These are phyloP conservation scores for Chrysaora quinquecirrha DNA, from an alignment of 30 jellyfish, hydroid and myxozoan genomes.

Conservation along the genomic window DNA sequence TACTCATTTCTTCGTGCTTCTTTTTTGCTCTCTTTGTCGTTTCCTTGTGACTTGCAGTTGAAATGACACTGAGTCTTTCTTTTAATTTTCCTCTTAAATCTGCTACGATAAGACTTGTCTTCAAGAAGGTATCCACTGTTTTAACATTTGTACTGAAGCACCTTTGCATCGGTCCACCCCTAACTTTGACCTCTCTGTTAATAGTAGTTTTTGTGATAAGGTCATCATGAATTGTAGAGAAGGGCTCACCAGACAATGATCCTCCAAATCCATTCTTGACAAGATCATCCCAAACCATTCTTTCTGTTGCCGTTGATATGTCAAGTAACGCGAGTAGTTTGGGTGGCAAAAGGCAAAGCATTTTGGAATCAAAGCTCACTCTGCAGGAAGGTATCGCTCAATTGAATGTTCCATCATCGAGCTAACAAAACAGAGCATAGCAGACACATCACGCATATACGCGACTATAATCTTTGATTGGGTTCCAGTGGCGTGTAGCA, in stretches of 20 bases:
- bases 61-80: neutral
- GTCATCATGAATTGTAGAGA: constrained; percentile 62
- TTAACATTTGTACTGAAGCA: constrained; percentile 16
- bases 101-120: constrained; percentile 12
- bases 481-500: constrained; percentile 35
- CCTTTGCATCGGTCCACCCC: constrained; percentile 62
- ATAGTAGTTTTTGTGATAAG: constrained; percentile 60
- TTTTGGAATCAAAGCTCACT: constrained; percentile 19
- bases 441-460: constrained; percentile 50
- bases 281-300: constrained; percentile 12
- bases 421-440: constrained; percentile 35
- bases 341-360: constrained; percentile 39
- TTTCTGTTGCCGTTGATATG: constrained; percentile 22
- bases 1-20: constrained; percentile 43
- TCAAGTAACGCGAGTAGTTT: constrained; percentile 40
- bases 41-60: constrained; percentile 39
- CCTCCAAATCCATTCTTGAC: constrained; percentile 18
- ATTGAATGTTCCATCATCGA: constrained; percentile 17
- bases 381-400: constrained; percentile 31
- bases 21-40: constrained; percentile 36
- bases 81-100: constrained; percentile 10
- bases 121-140: constrained; percentile 24
- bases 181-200: constrained; percentile 59
- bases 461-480: constrained; percentile 32
- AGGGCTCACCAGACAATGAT: constrained; percentile 51